phyloP scores from a whole-genome alignment of 1,140 invertebrate species.

The Araneus ventricosus region DNA sequence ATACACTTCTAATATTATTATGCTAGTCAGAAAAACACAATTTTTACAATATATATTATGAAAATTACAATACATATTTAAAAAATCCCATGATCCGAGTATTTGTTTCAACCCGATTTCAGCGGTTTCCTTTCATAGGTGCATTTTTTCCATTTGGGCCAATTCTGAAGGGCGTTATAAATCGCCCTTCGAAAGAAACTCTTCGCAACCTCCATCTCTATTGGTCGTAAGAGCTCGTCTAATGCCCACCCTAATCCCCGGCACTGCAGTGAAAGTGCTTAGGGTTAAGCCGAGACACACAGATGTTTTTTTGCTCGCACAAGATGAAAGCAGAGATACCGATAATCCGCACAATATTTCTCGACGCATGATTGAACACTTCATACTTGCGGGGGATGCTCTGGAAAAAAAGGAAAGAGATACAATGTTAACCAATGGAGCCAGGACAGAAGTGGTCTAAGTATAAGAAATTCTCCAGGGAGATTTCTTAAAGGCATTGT shows the following conservation, averaged over 20 bases:
- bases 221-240: background rate
- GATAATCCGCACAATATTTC: conserved; percentile 54
- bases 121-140: background rate
- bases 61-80: too few species aligned
- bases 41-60: too few species aligned
- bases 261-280: conserved; percentile 39
- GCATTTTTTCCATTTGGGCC: background rate
- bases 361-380: conserved; percentile 57
- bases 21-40: too few species aligned
- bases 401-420: background rate
- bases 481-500: background rate
- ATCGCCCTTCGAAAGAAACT: conserved; percentile 28
- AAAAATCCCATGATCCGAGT: too few species aligned
- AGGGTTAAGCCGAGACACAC: conserved; percentile 42
- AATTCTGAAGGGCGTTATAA: background rate
- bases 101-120: background rate
- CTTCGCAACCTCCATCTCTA: background rate
- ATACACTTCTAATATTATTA: too few species aligned
- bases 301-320: background rate
- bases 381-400: conserved; percentile 20
- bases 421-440: background rate
- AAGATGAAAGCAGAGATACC: conserved; percentile 5
- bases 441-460: background rate
- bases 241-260: conserved; percentile 14
- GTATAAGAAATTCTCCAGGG: background rate